Percentiles rank a stretch among this genome's conserved stretches.
Conservation (phyloP, 2,888 invertebrate species). For the Drosophila nigricruria region DNA sequence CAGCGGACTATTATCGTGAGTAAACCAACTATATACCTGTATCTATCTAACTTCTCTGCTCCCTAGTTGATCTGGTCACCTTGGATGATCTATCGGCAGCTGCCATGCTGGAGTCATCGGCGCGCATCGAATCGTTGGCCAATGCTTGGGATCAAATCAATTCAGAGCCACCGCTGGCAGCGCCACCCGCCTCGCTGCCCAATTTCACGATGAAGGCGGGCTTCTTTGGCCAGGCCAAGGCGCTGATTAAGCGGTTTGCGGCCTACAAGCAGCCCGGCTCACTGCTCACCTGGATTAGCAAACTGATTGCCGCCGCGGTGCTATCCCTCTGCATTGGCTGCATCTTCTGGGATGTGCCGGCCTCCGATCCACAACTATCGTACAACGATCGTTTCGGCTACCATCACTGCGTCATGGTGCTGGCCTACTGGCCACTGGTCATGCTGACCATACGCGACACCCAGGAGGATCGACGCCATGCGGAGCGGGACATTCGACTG, state of each 20-base stretch:
- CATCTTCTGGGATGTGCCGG: constrained; percentile 95
- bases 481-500: constrained; percentile 92
- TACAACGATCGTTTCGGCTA: constrained; percentile 94
- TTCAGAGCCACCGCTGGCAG: constrained; percentile 86
- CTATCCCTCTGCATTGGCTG: constrained; percentile 94
- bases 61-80: constrained; percentile 95
- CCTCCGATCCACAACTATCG: constrained; percentile 90
- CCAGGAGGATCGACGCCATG: constrained; percentile 87
- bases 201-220: constrained; percentile 89
- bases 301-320: constrained; percentile 92
- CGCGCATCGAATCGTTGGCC: constrained; percentile 95
- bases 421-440: constrained; percentile 92
- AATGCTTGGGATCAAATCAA: constrained; percentile 88
- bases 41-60: not conserved
- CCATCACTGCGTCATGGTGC: constrained; percentile 92
- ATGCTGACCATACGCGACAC: constrained; percentile 86
- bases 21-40: constrained; percentile 53
- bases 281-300: constrained; percentile 91
- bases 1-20: constrained; percentile 97
- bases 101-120: constrained; percentile 97
- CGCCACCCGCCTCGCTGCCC: constrained; percentile 92
- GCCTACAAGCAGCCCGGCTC: constrained; percentile 95
- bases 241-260: constrained; percentile 86
- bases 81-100: constrained; percentile 96
- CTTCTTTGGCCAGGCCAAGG: constrained; percentile 89